phyloP scores from a whole-genome alignment of 1,140 invertebrate species.

The Gonatopus flavifemur region DNA sequence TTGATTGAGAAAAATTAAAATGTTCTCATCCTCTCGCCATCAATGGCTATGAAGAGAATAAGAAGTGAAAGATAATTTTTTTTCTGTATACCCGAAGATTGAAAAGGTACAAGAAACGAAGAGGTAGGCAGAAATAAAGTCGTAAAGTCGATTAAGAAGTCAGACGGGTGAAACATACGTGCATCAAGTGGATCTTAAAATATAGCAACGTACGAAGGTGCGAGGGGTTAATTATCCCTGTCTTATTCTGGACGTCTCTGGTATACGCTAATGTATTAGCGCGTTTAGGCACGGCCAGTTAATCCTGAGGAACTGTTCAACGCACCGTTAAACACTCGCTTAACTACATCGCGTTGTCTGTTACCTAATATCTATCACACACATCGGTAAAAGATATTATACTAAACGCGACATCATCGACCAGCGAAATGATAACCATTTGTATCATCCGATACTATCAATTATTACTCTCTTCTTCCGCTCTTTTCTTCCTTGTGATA shows the following conservation, averaged over 20 bases:
- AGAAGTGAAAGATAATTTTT: too few species aligned
- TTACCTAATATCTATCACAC: slow-evolving; percentile 25
- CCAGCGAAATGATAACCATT: too few species aligned
- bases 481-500: too few species aligned
- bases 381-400: slow-evolving; percentile 27
- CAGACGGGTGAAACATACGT: slow-evolving; percentile 16
- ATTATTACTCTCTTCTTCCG: too few species aligned
- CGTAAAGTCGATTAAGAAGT: slow-evolving; percentile 28
- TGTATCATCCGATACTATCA: too few species aligned
- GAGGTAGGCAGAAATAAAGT: slow-evolving; percentile 16
- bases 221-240: slow-evolving; percentile 42
- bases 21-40: too few species aligned
- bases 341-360: slow-evolving; percentile 39
- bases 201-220: slow-evolving; percentile 20
- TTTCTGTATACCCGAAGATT: too few species aligned
- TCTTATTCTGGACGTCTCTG: slow-evolving; percentile 29
- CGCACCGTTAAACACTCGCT: slow-evolving; percentile 44
- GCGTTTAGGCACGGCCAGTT: slow-evolving; percentile 44
- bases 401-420: slow-evolving; percentile 21
- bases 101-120: too few species aligned
- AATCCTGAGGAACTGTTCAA: slow-evolving; percentile 41
- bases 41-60: background rate
- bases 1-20: too few species aligned
- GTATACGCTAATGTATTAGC: slow-evolving; percentile 45
- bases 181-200: slow-evolving; percentile 33